Base-by-base conservation (phyloP, 64 coral and sea anemone species). In the Anthopleura sola region DNA sequence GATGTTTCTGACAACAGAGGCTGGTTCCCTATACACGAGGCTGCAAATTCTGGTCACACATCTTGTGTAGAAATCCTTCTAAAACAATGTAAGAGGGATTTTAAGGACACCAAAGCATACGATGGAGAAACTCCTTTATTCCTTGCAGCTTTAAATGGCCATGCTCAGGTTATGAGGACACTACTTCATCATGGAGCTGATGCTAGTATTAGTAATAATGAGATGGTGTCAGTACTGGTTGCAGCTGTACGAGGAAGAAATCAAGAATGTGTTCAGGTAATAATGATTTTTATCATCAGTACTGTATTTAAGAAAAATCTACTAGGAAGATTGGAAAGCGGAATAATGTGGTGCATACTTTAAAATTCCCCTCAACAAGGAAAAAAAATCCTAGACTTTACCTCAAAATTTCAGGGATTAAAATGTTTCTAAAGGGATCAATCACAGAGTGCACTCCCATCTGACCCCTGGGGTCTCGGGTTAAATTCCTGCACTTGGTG, bases 21-120 rank as follows among this genome's bases (percentile, higher is more conserved):
- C 29, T 97, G 94, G 94, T 97, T 97, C 68, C 94, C 94, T 17
- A 71, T 97, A 24, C 94, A 97, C 13, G 90, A 93, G 46, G 94
- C 94, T 21, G 94, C 94, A n/a, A 75, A 38, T 24, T 66, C 46
- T n/a, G 94, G 94, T 26, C 68, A 97, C 1, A 71, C 15, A 32
- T 57, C 69, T 21, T 97, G 94, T 75, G 28, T 97, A 19, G 62
- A 71, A 4, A 76, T 49, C 36, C 88, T 97, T 10, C 80, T 97
- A 18, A 38, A 86, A 53, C 82, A 89, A 56, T 78, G 37, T n/a
- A 87, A 83, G 21, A 92, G 89, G n/a, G 84, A 89, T 31, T 57
- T 81, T 68, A 77, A 91, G 29, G 37, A 93, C 86, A 86, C 91
- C 21, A 74, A 86, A 47, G 84, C 94, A 12, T 97, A 90, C 14